Base-by-base conservation (phyloP, 2,797 vertebrate genomes). In the Gallirallus australis region DNA sequence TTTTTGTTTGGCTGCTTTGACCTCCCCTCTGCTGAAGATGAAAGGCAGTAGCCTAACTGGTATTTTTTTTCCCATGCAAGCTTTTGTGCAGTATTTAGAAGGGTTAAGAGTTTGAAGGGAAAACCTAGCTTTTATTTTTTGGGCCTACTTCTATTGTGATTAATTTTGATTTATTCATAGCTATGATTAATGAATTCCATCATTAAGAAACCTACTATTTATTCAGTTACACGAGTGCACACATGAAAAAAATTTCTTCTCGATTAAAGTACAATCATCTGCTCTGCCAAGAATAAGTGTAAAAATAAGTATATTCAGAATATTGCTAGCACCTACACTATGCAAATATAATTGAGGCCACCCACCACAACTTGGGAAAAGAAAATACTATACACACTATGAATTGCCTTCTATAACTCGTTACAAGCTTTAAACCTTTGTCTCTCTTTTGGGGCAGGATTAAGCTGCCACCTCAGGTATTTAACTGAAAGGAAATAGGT, bases 231-330 rank as follows among this genome's bases (percentile, higher is more conserved):
- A 75, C 10, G 45, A 87, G 24, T 30, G 66, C 48, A 90, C 28
- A 48, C 25, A 94, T 80, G 96, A 89, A 82, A 89, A 11, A 83
- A 93, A 94, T 39, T 70, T 56, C 33, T 72, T 94, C 69, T 78
- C 78, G 28, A 65, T 82, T 66, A 86, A 94, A 93, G 57, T n/a
- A 60, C 11, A 53, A 21, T n/a, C 28, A 64, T 8, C 57, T 65
- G 40, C 54, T 68, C 53, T 78, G 20, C 25, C 69, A 86, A 70
- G 45, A 78, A 20, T 23, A 82, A 70, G 28, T 17, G 15, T 16
- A 80, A 91, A 25, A 90, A 73, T 13, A 87, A 66, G 11, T 52
- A 57, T 25, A 8, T 82, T 16, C 77, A 31, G 7, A 73, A 66
- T 45, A 86, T 23, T 76, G 19, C 30, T 68, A 70, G 56, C 39